These are phyloP conservation scores for Cromileptes altivelis DNA, from an alignment of 2,113 vertebrate species.

Conservation along the genomic window DNA sequence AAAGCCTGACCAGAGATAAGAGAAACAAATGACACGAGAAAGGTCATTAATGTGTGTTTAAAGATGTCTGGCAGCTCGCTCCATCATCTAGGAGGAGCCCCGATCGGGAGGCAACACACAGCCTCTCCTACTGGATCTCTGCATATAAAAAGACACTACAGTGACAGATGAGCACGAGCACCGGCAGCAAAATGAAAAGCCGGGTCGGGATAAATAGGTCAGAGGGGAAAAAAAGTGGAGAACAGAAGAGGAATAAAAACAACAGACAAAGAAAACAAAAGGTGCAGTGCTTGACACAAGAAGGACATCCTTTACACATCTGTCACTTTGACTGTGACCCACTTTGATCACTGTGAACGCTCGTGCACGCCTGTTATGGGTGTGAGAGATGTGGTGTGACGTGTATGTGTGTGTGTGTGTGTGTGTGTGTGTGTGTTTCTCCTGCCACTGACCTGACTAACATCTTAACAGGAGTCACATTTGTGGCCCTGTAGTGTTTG, in stretches of 20 bases:
- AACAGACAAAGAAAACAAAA: not conserved
- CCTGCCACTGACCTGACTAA: not conserved
- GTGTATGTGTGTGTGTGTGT: slow-evolving; percentile 6
- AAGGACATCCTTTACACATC: not conserved
- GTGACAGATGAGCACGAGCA: slow-evolving; percentile 7
- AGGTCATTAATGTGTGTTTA: slow-evolving; percentile 1
- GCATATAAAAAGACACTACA: not conserved
- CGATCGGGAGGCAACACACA: not conserved
- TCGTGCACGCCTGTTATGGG: not conserved
- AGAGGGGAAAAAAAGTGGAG: not conserved
- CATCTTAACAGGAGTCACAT: not conserved
- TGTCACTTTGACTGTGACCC: slow-evolving; percentile 31
- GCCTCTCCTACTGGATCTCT: slow-evolving; percentile 1
- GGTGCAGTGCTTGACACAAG: not conserved
- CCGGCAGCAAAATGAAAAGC: not conserved
- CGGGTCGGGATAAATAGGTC: slow-evolving; percentile 16
- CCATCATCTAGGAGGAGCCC: not conserved
- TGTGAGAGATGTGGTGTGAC: not conserved
- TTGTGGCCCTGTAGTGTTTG: no score
- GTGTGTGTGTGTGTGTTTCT: not conserved
- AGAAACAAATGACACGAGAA: not conserved
- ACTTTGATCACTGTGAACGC: not conserved
- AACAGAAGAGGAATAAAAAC: not conserved
- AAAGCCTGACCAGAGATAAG: not conserved
- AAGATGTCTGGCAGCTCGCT: not conserved